phyloP scores from a whole-genome alignment of 23 tunicate species.

The Ciona savignyi region DNA sequence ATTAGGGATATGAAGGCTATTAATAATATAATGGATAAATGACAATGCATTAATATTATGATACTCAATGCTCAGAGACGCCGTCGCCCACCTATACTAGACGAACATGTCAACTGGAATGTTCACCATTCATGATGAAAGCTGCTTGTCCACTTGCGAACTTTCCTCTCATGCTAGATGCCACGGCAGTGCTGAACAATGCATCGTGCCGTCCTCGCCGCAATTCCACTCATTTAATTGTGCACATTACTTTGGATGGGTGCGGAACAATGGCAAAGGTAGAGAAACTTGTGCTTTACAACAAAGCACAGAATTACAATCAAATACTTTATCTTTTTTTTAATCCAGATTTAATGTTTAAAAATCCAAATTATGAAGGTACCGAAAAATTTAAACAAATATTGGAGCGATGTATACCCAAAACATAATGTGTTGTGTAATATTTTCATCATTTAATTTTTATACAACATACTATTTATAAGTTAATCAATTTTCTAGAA shows the following conservation, averaged over 20 bases:
- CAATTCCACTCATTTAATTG: constrained; percentile 37
- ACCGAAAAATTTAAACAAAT: neutral
- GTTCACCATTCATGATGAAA: constrained; percentile 17
- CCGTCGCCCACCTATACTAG: neutral
- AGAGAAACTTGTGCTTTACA: neutral
- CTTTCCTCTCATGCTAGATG: constrained; percentile 20
- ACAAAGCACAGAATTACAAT: neutral
- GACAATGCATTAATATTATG: too few relatives aligned
- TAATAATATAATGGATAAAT: too few relatives aligned
- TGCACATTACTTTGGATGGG: constrained; percentile 32
- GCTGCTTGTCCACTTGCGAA: constrained; percentile 32
- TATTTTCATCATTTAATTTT: neutral
- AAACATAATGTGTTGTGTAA: neutral
- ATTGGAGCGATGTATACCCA: neutral
- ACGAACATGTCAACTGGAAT: constrained; percentile 19
- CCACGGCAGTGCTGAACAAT: constrained; percentile 27
- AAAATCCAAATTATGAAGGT: too few relatives aligned
- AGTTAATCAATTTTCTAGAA: neutral
- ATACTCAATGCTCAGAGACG: too few relatives aligned
- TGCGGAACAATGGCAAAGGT: constrained; percentile 43
- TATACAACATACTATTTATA: neutral
- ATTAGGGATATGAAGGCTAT: too few relatives aligned
- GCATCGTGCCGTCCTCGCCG: constrained; percentile 18
- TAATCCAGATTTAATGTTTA: too few relatives aligned
- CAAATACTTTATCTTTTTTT: too few relatives aligned